Base-by-base conservation (phyloP, 2,113 vertebrate species). In the Ia io region DNA sequence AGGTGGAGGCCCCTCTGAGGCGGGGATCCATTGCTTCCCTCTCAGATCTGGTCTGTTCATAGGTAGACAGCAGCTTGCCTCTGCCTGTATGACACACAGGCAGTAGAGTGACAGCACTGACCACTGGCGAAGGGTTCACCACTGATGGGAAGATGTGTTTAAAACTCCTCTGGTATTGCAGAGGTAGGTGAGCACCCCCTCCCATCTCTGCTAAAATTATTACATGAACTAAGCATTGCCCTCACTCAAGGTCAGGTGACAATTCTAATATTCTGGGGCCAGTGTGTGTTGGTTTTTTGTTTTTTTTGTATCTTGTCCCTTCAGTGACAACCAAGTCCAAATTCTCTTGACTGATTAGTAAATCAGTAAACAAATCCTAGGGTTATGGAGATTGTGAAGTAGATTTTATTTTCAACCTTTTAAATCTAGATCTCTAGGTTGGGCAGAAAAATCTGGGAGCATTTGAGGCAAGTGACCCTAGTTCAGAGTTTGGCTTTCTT, bases 51-150 rank as follows among this genome's bases (percentile, higher is more conserved):
- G 56, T 12, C 80, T 79, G 53, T 94, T 93, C 93, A 9, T 70
- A 93, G 95, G 78, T 85, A 88, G 47, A 88, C 42, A 93, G 35
- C 10, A 61, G 49, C 44, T 20, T 17, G 18, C 28, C 16, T 79
- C 30, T 67, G 70, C 42, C 35, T 96, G 84, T 92, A 88, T 53
- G 63, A 95, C 90, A 93, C 63, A 93, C 93, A 88, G 51, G 74
- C 73, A 32, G 67, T 65, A 84, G 91, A 0, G 0, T 0, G 12
- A 28, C 91, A 95, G 86, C 69, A 84, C 59, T 95, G 95, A 91
- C 82, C 94, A 63, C 42, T 93, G 3, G 53, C 84, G 63, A 87
- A 86, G 53, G 12, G 44, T 28, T 93, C 51, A 49, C 49, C 23
- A 22, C 4, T 95, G 80, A 93, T 95, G 84, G 88, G 12, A 56